Percentiles rank a stretch among this genome's conserved stretches.
These are phyloP conservation scores for Psilanteris sp. DNA, from an alignment of 1,140 invertebrate genomes.

Conservation along the genomic window DNA sequence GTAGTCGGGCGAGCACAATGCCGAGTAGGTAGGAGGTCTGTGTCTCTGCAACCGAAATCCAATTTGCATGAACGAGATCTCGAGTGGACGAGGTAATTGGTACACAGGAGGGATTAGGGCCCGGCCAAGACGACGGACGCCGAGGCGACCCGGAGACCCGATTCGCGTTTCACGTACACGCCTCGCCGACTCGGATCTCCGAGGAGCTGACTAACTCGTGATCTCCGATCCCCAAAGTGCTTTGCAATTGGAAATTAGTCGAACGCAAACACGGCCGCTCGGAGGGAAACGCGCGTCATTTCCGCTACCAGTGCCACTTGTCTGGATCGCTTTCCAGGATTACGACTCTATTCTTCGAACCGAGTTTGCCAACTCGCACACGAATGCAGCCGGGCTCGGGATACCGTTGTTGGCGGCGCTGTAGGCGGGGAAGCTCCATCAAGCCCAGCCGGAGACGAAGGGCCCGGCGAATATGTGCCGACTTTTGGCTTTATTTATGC, in stretches of 20 bases:
- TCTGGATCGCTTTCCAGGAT: slow-evolving; percentile 2
- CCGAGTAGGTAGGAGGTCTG: slow-evolving; percentile 50
- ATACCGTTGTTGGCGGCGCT: slow-evolving; percentile 3
- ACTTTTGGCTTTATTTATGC: too few species aligned
- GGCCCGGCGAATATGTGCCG: too few species aligned
- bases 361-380: slow-evolving; percentile 3
- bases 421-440: slow-evolving; percentile 1
- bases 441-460: neutral
- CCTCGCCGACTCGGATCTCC: slow-evolving; percentile 38
- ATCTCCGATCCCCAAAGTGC: slow-evolving; percentile 50
- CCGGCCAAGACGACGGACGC: slow-evolving; percentile 59
- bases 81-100: slow-evolving; percentile 76
- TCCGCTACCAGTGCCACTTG: slow-evolving; percentile 45
- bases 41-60: slow-evolving; percentile 71
- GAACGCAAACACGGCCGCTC: slow-evolving; percentile 38
- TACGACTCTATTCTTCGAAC: neutral
- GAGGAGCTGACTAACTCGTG: slow-evolving; percentile 38
- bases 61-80: slow-evolving; percentile 76
- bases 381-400: neutral
- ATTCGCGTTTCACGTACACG: slow-evolving; percentile 48
- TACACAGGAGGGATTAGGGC: slow-evolving; percentile 74
- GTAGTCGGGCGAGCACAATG: slow-evolving; percentile 53
- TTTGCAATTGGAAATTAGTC: slow-evolving; percentile 58
- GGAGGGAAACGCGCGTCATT: slow-evolving; percentile 33
- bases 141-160: slow-evolving; percentile 56